These are phyloP conservation scores for Ceratotherium simum DNA, from an alignment of 2,113 vertebrate genomes.

Conservation along the genomic window DNA sequence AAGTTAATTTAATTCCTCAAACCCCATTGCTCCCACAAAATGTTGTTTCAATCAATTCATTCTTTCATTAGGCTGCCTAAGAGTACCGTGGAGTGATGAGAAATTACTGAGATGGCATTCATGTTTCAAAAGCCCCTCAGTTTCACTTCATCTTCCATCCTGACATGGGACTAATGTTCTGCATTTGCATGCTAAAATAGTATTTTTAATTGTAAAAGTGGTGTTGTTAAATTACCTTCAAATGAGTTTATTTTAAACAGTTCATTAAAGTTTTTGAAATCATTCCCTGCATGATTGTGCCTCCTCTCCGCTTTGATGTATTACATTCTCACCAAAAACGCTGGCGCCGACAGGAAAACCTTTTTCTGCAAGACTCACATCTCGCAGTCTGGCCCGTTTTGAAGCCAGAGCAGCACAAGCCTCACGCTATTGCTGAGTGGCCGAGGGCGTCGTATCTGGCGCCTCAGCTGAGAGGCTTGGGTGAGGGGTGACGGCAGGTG, in stretches of 20 bases:
- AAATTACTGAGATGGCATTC: conserved; percentile 85
- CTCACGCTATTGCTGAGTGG: conserved; percentile 10
- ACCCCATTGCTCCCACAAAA: conserved; percentile 85
- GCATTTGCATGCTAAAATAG: conserved; percentile 85
- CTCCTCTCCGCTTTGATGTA: conserved; percentile 82
- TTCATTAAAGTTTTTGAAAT: conserved; percentile 87
- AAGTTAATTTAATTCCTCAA: conserved; percentile 89
- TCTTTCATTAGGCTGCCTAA: conserved; percentile 87
- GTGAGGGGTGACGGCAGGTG: conserved; percentile 60
- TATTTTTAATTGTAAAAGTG: conserved; percentile 89
- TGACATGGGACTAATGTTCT: conserved; percentile 87
- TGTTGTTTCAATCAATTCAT: conserved; percentile 88
- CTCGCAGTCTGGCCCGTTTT: conserved; percentile 71
- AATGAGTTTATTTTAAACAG: conserved; percentile 88
- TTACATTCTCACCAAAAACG: conserved; percentile 67
- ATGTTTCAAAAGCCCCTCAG: conserved; percentile 85
- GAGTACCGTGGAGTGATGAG: conserved; percentile 83
- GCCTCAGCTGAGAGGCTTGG: conserved; percentile 31
- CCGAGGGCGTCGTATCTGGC: neutral
- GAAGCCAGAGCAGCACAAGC: conserved; percentile 65
- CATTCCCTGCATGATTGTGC: conserved; percentile 79
- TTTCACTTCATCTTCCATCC: conserved; percentile 85
- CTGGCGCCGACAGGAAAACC: conserved; percentile 64
- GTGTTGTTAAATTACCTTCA: conserved; percentile 87
- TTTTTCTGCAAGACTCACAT: conserved; percentile 69